These are phyloP conservation scores for Promerops cafer DNA, from an alignment of 2,113 vertebrate genomes.

Conservation along the genomic window DNA sequence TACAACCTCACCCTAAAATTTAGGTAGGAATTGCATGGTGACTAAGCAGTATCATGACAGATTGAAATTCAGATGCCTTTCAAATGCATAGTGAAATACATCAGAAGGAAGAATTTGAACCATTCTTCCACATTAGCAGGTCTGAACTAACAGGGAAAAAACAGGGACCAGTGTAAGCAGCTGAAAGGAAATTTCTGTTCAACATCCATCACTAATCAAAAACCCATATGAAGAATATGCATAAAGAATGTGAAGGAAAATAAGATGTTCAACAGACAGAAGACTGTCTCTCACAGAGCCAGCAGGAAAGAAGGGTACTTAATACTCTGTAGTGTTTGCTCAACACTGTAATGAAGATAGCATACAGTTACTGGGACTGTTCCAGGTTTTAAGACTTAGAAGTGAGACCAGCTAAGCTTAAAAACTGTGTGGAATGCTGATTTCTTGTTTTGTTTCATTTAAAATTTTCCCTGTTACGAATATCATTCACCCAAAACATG, in stretches of 20 bases:
- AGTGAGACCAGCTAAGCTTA: not conserved
- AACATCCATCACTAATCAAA: not conserved
- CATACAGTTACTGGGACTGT: fast-evolving
- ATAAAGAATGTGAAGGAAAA: not conserved
- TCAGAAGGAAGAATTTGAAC: not conserved
- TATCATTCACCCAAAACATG: not conserved
- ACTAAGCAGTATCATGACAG: not conserved
- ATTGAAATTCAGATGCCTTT: not conserved
- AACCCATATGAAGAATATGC: not conserved
- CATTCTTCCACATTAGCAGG: not conserved
- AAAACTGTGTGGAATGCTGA: not conserved
- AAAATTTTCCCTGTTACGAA: not conserved
- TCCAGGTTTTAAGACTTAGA: not conserved
- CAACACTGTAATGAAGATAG: not conserved
- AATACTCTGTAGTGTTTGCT: not conserved
- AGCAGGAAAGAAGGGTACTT: not conserved
- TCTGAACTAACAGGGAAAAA: not conserved
- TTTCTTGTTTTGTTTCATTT: not conserved
- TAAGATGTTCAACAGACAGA: not conserved
- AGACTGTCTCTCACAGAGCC: not conserved
- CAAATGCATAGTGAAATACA: not conserved
- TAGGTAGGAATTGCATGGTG: not conserved
- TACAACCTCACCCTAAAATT: not conserved
- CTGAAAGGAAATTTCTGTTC: not conserved
- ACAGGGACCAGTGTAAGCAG: not conserved